phyloP scores from a whole-genome alignment of 2,113 vertebrate genomes.

The human (Homo sapiens) region DNA sequence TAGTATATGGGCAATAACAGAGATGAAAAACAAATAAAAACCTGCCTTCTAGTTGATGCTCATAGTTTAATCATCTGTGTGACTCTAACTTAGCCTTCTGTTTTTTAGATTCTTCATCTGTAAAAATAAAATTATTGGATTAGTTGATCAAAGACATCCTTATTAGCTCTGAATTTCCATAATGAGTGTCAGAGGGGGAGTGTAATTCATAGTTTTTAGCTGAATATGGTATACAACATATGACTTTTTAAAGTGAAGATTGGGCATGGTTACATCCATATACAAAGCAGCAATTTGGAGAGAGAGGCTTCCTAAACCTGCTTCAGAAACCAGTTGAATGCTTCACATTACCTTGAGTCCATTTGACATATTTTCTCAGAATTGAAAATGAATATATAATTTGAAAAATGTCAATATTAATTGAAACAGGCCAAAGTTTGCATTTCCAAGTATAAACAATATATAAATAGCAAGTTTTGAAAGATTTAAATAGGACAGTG shows the following conservation, averaged over 20 bases:
- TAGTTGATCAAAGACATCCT: not conserved
- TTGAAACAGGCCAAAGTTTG: constrained; percentile 21
- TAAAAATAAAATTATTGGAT: not conserved
- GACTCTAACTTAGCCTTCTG: not conserved
- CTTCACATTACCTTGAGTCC: not conserved
- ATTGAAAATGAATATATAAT: constrained; percentile 10
- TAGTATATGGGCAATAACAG: not conserved
- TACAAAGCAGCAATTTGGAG: not conserved
- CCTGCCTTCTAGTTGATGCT: not conserved
- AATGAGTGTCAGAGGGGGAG: not conserved
- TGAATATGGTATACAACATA: not conserved
- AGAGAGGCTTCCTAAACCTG: not conserved
- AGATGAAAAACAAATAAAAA: not conserved
- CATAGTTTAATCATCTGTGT: not conserved
- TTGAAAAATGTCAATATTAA: not conserved
- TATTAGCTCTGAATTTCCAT: not conserved
- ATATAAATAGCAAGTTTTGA: not conserved
- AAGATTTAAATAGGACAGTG: not conserved
- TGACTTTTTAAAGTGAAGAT: not conserved
- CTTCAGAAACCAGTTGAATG: not conserved
- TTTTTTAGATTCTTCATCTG: not conserved
- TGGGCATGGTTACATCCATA: not conserved
- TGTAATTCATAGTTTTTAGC: not conserved
- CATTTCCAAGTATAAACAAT: constrained; percentile 10
- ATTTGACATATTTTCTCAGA: not conserved